Evolutionary conservation across 2,888 invertebrate genomes (phyloP).

Genomic region (Dynastes maya): DNA sequence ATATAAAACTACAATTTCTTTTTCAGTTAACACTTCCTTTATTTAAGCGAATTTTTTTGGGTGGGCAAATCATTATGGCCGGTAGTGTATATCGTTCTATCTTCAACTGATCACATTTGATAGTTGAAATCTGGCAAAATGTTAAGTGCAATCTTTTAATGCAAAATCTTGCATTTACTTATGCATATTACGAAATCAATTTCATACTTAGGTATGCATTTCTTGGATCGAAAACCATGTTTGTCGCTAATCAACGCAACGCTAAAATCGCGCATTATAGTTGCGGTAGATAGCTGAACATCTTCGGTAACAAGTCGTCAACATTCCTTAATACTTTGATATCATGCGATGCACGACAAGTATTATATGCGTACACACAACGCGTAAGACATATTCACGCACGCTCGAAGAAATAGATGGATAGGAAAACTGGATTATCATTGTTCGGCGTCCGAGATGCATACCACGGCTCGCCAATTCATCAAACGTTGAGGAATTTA

Average conservation of each 20-base stretch:
- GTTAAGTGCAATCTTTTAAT: too few species aligned
- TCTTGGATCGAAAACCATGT: not conserved
- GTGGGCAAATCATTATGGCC: too few species aligned
- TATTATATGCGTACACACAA: slow-evolving; percentile 3
- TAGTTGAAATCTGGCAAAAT: too few species aligned
- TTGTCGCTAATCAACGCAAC: not conserved
- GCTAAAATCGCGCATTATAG: not conserved
- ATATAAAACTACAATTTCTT: too few species aligned
- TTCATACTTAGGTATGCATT: not conserved
- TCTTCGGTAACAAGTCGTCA: slow-evolving; percentile 31
- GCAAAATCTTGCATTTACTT: too few species aligned
- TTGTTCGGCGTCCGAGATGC: slow-evolving; percentile 45
- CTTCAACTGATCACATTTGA: too few species aligned
- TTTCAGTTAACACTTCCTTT: too few species aligned
- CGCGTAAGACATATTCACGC: slow-evolving; percentile 22
- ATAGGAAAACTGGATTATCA: slow-evolving; percentile 45
- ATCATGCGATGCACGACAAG: slow-evolving; percentile 43
- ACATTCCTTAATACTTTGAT: slow-evolving; percentile 44
- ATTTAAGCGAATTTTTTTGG: too few species aligned
- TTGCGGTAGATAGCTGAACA: not conserved
- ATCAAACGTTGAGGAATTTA: slow-evolving; percentile 46
- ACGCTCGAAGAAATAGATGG: slow-evolving; percentile 31
- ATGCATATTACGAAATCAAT: too few species aligned
- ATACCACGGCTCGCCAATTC: slow-evolving; percentile 44
- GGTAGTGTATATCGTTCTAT: too few species aligned